phyloP scores from a whole-genome alignment of 2,797 vertebrate species.

The Anguilla megastoma region DNA sequence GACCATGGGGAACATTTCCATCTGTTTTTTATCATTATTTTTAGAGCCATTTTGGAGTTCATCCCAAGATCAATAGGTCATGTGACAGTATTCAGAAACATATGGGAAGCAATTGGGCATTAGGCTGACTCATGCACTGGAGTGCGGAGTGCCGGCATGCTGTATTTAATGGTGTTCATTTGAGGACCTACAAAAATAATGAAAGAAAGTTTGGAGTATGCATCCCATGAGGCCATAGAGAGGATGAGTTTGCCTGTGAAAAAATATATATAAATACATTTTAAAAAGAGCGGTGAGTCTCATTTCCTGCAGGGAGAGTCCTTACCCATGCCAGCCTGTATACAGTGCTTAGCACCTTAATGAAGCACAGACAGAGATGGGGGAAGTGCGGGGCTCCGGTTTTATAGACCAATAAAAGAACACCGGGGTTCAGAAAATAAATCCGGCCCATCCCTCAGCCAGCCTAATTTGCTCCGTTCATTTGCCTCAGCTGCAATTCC shows the following conservation, averaged over 20 bases:
- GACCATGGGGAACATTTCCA: not conserved
- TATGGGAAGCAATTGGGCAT: not conserved
- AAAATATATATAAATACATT: not conserved
- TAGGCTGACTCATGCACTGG: not conserved
- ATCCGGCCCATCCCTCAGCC: conserved; percentile 68
- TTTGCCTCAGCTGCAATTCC: conserved; percentile 54
- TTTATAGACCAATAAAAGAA: conserved; percentile 65
- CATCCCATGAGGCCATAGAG: not conserved
- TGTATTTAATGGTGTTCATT: not conserved
- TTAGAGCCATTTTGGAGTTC: not conserved
- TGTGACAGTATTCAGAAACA: not conserved
- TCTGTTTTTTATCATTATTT: not conserved
- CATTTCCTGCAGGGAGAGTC: not conserved
- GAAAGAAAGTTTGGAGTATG: not conserved
- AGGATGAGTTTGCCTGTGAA: not conserved
- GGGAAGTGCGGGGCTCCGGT: conserved; percentile 43
- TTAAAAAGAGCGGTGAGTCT: not conserved
- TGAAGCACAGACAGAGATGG: conserved; percentile 62
- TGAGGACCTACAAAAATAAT: not conserved
- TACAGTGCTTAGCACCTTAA: conserved; percentile 51
- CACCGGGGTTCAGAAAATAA: conserved; percentile 53
- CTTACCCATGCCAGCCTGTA: conserved; percentile 24
- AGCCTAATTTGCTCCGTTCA: conserved; percentile 67
- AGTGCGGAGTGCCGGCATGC: not conserved
- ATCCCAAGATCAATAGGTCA: not conserved